Base-by-base conservation (phyloP, 2,888 invertebrate species). In the Caenorhabditis doughertyi region DNA sequence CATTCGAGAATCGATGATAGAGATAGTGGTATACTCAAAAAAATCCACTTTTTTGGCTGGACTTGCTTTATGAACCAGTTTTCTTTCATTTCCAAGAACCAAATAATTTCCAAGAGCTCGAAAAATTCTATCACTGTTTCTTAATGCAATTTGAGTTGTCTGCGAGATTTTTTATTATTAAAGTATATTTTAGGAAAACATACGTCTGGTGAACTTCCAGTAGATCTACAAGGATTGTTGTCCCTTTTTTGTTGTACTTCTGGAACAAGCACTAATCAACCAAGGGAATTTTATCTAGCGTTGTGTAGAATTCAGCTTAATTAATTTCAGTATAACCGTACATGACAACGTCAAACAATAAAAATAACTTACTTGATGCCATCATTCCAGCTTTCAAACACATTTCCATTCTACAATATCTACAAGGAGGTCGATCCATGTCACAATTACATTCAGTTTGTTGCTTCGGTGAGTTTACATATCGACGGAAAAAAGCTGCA, bases 401-500 rank as follows among this genome's bases (percentile, higher is more conserved):
- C 42, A 55, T 32, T 32, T 55, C 47, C 73, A 64, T 65, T 27
- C 64, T 18, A 25, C 73, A 74, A n/a, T 44, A 65, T 32, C 65
- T 42, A n/a, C 73, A 74, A 0, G 73, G 73, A 21, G 29, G 13
- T 35, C 47, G n/a, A 25, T 64, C 64, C 13, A 25, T 32, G 32
- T 55, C 73, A 44, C 73, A 74, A 56, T 74, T 65, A 25, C 73
- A 73, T 51, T 62, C 73, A 23, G 4, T 55, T 39, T 53, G 39
- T 11, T 55, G 73, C 16, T 35, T 65, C 47, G 47, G 65, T 4
- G 74, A 74, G 39, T 65, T 56, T 25, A 74, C 74, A 35, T 53
- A 73, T 47, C 73, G 35, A 13, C 73, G 64, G 35, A 73, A 73
- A 44, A 73, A 73, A 3, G 74, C 74, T 16, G 74, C 74, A 65